Percentiles rank a stretch among this genome's conserved stretches.
Conservation (phyloP, 2,797 vertebrate genomes). For the Scarus forsteni region DNA sequence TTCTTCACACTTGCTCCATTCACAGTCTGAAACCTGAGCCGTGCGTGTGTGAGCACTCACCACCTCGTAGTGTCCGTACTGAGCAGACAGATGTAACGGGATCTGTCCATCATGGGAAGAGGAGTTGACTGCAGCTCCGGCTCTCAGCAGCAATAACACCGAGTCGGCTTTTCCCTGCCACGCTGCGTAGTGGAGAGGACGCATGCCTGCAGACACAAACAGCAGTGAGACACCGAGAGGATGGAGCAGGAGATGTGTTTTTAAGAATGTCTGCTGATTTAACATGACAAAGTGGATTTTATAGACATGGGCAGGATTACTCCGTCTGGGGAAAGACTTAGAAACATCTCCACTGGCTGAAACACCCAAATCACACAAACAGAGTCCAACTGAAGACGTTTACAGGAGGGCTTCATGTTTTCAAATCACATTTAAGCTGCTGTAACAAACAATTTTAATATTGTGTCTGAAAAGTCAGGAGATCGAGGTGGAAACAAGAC, state of each 20-base stretch:
- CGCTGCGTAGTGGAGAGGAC: conserved; percentile 93
- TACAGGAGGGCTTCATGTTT: no score
- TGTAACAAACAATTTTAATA: no score
- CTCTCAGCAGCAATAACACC: conserved; percentile 88
- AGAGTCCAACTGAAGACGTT: no score
- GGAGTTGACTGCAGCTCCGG: conserved; percentile 89
- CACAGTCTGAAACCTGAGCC: not conserved
- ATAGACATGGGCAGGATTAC: not conserved
- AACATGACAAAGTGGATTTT: not conserved
- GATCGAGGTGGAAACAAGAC: not conserved
- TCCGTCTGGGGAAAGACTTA: not conserved
- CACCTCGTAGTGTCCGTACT: conserved; percentile 97
- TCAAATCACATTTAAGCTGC: no score
- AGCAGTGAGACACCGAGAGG: not conserved
- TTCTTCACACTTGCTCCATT: not conserved
- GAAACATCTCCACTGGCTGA: no score
- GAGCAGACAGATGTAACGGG: conserved; percentile 93
- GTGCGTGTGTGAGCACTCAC: conserved; percentile 80
- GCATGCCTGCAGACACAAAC: conserved; percentile 87
- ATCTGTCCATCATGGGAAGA: conserved; percentile 93
- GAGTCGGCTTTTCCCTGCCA: conserved; percentile 96
- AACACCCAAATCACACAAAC: no score
- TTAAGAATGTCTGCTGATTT: not conserved
- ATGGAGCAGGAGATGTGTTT: not conserved
- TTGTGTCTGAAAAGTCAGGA: no score